Evolutionary conservation across 2,797 vertebrate genomes (phyloP).

Genomic region (Enteromius argenteus): DNA sequence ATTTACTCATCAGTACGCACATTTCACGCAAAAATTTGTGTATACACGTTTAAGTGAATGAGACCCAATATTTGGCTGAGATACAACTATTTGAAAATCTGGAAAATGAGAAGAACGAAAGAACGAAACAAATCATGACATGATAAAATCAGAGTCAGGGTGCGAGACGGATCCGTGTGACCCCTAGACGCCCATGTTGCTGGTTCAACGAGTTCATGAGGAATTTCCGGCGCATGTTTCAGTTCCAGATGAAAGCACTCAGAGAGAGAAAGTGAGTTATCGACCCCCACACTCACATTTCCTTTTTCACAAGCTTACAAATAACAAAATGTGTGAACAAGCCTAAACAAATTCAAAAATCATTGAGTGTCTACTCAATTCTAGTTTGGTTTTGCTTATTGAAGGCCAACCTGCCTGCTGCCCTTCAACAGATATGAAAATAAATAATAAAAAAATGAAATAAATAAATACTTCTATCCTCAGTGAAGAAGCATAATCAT

Average conservation of each 20-base stretch:
- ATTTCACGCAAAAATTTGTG: too few relatives aligned
- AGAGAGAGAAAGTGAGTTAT: background rate
- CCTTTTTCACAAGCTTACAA: constrained; percentile 19
- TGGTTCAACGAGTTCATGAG: constrained; percentile 36
- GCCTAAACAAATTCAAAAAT: background rate
- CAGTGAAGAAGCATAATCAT: constrained; percentile 2
- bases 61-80: background rate
- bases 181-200: background rate
- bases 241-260: constrained; percentile 41
- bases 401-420: constrained; percentile 26
- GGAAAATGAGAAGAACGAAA: background rate
- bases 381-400: background rate
- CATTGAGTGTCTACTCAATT: background rate
- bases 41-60: too few relatives aligned
- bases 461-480: constrained; percentile 19
- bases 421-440: constrained; percentile 11
- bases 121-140: constrained; percentile 14
- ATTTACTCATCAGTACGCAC: too few relatives aligned
- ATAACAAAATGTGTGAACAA: background rate
- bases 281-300: background rate
- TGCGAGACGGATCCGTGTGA: background rate
- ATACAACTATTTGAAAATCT: background rate
- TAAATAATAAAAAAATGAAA: background rate
- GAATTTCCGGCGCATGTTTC: constrained; percentile 25
- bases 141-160: constrained; percentile 12